Base-by-base conservation (phyloP, 2,888 invertebrate genomes). In the Lissonota sp. region DNA sequence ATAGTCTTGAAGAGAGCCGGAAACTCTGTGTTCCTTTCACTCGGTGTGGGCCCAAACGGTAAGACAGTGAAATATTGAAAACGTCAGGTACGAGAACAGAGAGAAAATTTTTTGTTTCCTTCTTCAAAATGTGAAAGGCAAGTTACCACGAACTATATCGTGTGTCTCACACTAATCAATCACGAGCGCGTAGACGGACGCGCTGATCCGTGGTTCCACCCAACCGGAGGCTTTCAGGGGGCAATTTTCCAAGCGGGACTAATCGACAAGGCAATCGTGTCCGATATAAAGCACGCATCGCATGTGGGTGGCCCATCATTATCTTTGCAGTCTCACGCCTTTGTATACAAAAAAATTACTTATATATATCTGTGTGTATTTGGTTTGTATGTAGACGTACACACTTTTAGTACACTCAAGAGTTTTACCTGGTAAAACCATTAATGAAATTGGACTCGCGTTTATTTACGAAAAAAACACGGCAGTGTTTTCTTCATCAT, bases 81-180 rank as follows among this genome's bases (percentile, higher is more conserved):
- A 42, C 16, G 46, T 37, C 55, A 70, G 51, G 57, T 76, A n/a
- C 10, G 58, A 37, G 12, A 58, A 51, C 40, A 58, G 42, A 55
- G 14, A 14, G 14, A 26, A 16, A 67, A 26, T 26, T 26, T 26
- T 26, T 26, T 26, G 26, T 26, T 26, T 26, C 26, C 1, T 26
- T 26, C 26, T 26, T 26, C 26, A 62, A 39, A 14, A 57, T 42
- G 75, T 75, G 72, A 72, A 73, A 57, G 40, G 53, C 39, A 14
- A 26, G 49, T 51, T 49, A 58, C 63, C 63, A 64, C 26, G 83
- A 87, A 87, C 87, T 84, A 86, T 86, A 85, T 84, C 81, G 10
- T 12, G 77, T 80, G 84, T 85, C 86, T 87, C 86, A 83, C 85
- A 87, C 86, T 90, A 89, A 90, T 90, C 90, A 89, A 90, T 90